A percentile compares a stretch with the other conserved stretches of the same genome.
These are phyloP conservation scores for Procambarus virginalis DNA, from an alignment of 1,140 invertebrate genomes.

Conservation along the genomic window DNA sequence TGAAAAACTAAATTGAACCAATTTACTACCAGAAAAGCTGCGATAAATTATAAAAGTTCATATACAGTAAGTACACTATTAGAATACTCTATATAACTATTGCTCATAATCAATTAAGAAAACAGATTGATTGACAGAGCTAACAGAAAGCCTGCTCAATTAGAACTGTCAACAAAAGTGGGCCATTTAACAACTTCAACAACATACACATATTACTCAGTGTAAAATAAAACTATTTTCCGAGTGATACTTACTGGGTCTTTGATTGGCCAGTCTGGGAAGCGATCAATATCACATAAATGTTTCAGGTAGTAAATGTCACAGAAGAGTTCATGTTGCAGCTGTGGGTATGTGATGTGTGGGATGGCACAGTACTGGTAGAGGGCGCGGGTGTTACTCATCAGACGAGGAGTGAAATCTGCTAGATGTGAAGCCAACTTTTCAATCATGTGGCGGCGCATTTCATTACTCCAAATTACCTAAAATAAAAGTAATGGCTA, in stretches of 20 bases:
- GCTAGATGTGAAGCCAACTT: constrained; percentile 97
- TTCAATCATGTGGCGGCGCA: constrained; percentile 90
- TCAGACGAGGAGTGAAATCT: constrained; percentile 94
- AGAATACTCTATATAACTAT: too few species aligned
- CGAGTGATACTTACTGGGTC: constrained; percentile 84
- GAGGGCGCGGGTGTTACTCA: constrained; percentile 93
- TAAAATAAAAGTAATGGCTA: constrained; percentile 72
- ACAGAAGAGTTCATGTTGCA: constrained; percentile 98
- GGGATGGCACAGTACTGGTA: constrained; percentile 99
- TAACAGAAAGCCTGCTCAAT: too few species aligned
- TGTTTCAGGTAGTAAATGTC: constrained; percentile 97
- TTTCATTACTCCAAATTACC: constrained; percentile 89
- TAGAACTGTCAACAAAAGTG: too few species aligned
- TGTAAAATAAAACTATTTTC: neutral
- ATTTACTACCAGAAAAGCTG: too few species aligned
- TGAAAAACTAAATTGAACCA: too few species aligned
- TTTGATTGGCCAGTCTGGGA: constrained; percentile 97
- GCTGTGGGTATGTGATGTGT: constrained; percentile 93
- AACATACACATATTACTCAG: too few species aligned
- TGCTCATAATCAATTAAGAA: too few species aligned
- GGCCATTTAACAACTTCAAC: too few species aligned
- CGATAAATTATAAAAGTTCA: too few species aligned
- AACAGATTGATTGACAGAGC: too few species aligned
- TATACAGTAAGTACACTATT: too few species aligned
- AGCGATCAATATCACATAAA: constrained; percentile 91